phyloP scores from a whole-genome alignment of 2,888 invertebrate species.

The Schizotus pectinicornis region DNA sequence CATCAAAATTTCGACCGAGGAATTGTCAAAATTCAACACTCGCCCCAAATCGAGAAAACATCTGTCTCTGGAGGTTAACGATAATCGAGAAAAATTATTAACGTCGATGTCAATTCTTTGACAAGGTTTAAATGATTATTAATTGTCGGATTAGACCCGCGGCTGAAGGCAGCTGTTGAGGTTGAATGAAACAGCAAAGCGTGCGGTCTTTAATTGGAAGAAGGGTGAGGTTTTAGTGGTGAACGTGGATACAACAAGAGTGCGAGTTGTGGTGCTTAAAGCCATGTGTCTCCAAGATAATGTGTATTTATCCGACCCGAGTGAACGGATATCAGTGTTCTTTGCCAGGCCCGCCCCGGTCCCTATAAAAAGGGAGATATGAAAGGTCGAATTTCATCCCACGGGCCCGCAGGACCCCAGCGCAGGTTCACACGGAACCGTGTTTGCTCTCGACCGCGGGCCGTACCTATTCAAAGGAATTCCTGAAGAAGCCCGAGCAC shows the following conservation, averaged over 20 bases:
- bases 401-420: conserved; percentile 2
- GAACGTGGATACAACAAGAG: background rate
- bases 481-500: conserved; percentile 14
- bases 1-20: no score
- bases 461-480: background rate
- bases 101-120: conserved; percentile 6
- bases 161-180: conserved; percentile 10
- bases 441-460: conserved; percentile 17
- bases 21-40: no score
- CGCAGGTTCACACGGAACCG: conserved; percentile 23
- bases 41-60: no score
- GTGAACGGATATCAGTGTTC: conserved; percentile 17
- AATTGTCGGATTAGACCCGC: conserved; percentile 10
- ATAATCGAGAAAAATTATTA: conserved; percentile 8
- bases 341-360: conserved; percentile 5
- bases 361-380: conserved; percentile 13
- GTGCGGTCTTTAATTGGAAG: conserved; percentile 10
- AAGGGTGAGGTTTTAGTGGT: conserved; percentile 7
- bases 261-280: conserved; percentile 9
- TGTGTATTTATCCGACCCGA: conserved; percentile 22
- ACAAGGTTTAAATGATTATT: conserved; percentile 13
- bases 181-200: background rate
- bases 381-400: conserved; percentile 6
- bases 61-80: no score
- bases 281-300: conserved; percentile 22